Percentiles rank a stretch among this genome's conserved stretches.
Conservation (phyloP, 2,888 invertebrate genomes). For the Cheilosia grossa region DNA sequence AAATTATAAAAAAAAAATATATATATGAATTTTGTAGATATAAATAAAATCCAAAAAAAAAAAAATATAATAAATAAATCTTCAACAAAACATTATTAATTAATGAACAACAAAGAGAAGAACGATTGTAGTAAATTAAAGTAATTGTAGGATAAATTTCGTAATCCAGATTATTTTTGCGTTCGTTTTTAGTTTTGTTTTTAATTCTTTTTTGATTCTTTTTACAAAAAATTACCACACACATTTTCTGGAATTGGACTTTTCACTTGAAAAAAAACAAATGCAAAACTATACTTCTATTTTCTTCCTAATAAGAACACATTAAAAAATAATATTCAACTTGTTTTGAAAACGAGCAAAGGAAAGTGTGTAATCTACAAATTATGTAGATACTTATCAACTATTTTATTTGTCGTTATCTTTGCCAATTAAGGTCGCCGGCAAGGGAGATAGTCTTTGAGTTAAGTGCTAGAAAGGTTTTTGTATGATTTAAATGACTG, state of each 20-base stretch:
- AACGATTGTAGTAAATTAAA: constrained; percentile 60
- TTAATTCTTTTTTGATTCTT: constrained; percentile 9
- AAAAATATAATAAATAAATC: constrained; percentile 12
- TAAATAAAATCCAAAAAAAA: constrained; percentile 53
- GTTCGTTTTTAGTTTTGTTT: constrained; percentile 18
- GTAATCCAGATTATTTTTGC: constrained; percentile 6
- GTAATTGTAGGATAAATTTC: constrained; percentile 63
- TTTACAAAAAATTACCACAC: too few relatives aligned
- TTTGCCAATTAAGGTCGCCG: not conserved
- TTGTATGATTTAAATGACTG: too few relatives aligned
- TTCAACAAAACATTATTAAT: constrained; percentile 59
- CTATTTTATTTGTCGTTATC: not conserved
- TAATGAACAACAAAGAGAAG: constrained; percentile 47
- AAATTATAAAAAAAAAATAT: constrained; percentile 59
- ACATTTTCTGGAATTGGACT: not conserved
- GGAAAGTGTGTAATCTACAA: constrained; percentile 4
- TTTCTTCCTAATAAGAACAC: constrained; percentile 56
- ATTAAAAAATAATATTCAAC: constrained; percentile 11
- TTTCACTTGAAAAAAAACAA: constrained; percentile 28
- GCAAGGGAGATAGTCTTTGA: too few relatives aligned
- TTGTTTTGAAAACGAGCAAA: constrained; percentile 2
- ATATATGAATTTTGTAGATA: constrained; percentile 71
- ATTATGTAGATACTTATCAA: not conserved
- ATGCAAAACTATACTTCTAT: constrained; percentile 50
- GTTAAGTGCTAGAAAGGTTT: too few relatives aligned